These are phyloP conservation scores for Bradynema listronoti DNA, from an alignment of 1,140 invertebrate genomes.

Conservation along the genomic window DNA sequence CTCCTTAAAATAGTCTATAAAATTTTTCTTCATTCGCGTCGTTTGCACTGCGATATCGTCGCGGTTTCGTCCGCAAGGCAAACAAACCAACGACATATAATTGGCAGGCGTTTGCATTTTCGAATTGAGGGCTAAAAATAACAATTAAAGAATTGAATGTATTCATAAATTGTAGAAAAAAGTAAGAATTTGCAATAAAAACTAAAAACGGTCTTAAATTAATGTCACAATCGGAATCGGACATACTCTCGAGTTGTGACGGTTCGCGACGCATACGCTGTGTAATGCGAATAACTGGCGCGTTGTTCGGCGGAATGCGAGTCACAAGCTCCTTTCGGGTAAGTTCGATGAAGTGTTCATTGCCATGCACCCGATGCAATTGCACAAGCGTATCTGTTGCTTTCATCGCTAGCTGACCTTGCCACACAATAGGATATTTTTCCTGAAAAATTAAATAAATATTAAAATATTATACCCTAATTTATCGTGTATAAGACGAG, in stretches of 20 bases:
- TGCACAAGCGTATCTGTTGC: constrained; percentile 91
- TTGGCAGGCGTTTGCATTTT: constrained; percentile 75
- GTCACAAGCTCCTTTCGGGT: constrained; percentile 59
- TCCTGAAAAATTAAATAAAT: constrained; percentile 62
- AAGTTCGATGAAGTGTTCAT: constrained; percentile 59
- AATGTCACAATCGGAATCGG: neutral
- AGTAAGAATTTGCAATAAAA: no score
- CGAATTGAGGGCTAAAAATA: constrained; percentile 18
- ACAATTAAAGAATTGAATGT: constrained; percentile 14
- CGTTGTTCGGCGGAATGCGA: constrained; percentile 66
- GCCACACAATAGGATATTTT: constrained; percentile 90
- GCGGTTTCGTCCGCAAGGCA: constrained; percentile 86
- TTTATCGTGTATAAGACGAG: no score
- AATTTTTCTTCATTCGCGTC: constrained; percentile 77
- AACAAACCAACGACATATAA: constrained; percentile 85
- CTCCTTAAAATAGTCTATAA: constrained; percentile 88
- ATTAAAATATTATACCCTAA: no score
- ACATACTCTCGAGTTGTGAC: constrained; percentile 82
- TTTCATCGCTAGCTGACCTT: constrained; percentile 83
- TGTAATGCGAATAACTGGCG: constrained; percentile 75
- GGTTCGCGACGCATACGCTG: constrained; percentile 91
- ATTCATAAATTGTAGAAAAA: no score
- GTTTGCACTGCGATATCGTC: constrained; percentile 85
- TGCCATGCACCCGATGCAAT: constrained; percentile 94
- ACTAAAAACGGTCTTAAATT: no score